Conservation (phyloP, 2,113 vertebrate genomes). For the Rousettus leschenaultii region DNA sequence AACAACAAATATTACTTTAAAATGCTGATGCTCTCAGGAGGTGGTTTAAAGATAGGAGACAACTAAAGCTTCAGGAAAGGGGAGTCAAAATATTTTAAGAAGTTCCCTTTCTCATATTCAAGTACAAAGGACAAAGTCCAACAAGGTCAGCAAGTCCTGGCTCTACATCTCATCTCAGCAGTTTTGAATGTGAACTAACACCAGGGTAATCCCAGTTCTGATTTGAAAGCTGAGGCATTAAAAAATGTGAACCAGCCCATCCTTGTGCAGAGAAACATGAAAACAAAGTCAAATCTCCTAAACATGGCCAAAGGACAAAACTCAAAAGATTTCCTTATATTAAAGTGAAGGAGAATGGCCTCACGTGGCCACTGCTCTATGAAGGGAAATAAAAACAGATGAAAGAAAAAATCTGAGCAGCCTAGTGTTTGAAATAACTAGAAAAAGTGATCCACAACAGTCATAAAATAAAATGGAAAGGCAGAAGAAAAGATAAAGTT, state of each 20-base stretch:
- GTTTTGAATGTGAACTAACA: constrained; percentile 18
- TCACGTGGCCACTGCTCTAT: neutral
- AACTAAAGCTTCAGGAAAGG: neutral
- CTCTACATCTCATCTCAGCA: neutral
- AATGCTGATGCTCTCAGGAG: neutral
- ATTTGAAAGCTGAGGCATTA: neutral
- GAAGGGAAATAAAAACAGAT: neutral
- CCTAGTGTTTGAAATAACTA: neutral
- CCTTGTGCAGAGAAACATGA: neutral
- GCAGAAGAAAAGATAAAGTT: neutral
- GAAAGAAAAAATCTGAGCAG: constrained; percentile 11
- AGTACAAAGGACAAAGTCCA: neutral
- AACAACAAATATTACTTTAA: neutral
- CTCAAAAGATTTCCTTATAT: neutral
- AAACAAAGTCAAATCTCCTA: neutral
- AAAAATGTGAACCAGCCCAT: neutral
- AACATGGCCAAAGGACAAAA: neutral
- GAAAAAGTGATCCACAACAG: neutral
- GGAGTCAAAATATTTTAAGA: neutral
- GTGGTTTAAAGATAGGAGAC: neutral
- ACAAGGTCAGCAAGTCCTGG: neutral
- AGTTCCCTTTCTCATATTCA: neutral
- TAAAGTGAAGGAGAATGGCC: neutral
- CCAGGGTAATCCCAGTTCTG: neutral
- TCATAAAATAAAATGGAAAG: neutral